A percentile compares a stretch with the other conserved stretches of the same genome.
These are phyloP conservation scores for Mechanitis messenoides DNA, from an alignment of 2,888 invertebrate species.

Conservation along the genomic window DNA sequence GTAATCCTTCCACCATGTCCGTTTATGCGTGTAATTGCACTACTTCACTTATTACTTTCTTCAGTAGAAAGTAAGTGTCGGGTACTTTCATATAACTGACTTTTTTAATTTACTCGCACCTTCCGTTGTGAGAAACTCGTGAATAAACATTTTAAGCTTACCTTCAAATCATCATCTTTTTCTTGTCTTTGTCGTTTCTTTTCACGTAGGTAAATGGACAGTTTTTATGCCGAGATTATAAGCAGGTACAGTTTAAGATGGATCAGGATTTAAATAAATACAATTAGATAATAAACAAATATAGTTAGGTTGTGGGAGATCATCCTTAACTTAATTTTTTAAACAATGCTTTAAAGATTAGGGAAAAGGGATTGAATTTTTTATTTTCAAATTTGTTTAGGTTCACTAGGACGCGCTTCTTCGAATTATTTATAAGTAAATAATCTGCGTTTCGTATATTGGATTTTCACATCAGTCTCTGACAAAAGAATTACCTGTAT, in stretches of 20 bases:
- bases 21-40: constrained; percentile 67
- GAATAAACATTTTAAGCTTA: constrained; percentile 37
- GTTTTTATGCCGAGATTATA: constrained; percentile 58
- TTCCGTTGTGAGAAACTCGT: constrained; percentile 28
- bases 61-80: constrained; percentile 35
- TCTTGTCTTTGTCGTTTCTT: constrained; percentile 48
- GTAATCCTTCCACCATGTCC: constrained; percentile 48
- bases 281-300: constrained; percentile 70
- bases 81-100: constrained; percentile 9
- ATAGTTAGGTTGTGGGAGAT: constrained; percentile 42
- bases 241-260: constrained; percentile 67
- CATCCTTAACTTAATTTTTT: constrained; percentile 39
- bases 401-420: constrained; percentile 52
- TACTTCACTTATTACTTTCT: constrained; percentile 46
- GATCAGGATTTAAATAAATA: constrained; percentile 68
- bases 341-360: constrained; percentile 57
- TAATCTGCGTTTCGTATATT: constrained; percentile 28
- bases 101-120: constrained; percentile 31
- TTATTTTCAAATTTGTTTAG: constrained; percentile 58
- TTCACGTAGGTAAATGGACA: constrained; percentile 56
- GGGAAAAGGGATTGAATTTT: constrained; percentile 65
- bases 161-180: constrained; percentile 38
- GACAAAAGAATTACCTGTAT: constrained; percentile 40
- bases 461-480: constrained; percentile 25
- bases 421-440: constrained; percentile 43